Conservation (phyloP, 2,113 vertebrate genomes). For the Nothobranchius furzeri region DNA sequence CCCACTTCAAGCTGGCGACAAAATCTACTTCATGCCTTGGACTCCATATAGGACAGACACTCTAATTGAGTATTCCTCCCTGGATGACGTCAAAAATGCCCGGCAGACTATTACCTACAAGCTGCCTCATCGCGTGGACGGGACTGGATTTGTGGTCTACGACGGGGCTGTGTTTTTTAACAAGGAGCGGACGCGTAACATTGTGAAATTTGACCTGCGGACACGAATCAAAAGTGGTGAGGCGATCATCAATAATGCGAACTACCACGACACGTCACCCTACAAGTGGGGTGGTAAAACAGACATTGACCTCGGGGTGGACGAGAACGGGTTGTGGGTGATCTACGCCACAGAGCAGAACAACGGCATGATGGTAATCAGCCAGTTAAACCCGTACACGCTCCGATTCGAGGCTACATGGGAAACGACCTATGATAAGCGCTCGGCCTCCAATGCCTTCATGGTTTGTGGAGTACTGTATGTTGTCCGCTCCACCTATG, state of each 20-base stretch:
- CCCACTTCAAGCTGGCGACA: slow-evolving; percentile 97
- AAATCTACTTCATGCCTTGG: slow-evolving; percentile 99
- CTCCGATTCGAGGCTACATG: slow-evolving; percentile 97
- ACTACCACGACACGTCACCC: slow-evolving; percentile 98
- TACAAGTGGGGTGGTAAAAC: slow-evolving; percentile 99
- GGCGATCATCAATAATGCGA: slow-evolving; percentile 98
- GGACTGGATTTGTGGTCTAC: slow-evolving; percentile 98
- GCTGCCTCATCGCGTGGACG: slow-evolving; percentile 96
- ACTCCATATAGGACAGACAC: slow-evolving; percentile 98
- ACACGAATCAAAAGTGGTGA: slow-evolving; percentile 99
- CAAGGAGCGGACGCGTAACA: slow-evolving; percentile 97
- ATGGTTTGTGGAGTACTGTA: slow-evolving; percentile 99
- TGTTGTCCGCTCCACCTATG: slow-evolving; percentile 95
- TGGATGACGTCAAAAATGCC: slow-evolving; percentile 94
- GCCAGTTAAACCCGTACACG: slow-evolving; percentile 97
- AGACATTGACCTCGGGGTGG: slow-evolving; percentile 96
- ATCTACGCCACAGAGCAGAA: slow-evolving; percentile 99
- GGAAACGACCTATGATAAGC: slow-evolving; percentile 95
- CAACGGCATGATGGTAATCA: slow-evolving; percentile 98
- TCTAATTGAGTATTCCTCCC: slow-evolving; percentile 94
- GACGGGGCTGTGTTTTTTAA: slow-evolving; percentile 99
- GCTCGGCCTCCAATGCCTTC: slow-evolving; percentile 97
- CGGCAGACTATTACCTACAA: slow-evolving; percentile 96
- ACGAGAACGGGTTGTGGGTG: slow-evolving; percentile 98
- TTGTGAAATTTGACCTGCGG: slow-evolving; percentile 98